Conservation (phyloP, 2,113 vertebrate species). For the Neoarius graeffei region DNA sequence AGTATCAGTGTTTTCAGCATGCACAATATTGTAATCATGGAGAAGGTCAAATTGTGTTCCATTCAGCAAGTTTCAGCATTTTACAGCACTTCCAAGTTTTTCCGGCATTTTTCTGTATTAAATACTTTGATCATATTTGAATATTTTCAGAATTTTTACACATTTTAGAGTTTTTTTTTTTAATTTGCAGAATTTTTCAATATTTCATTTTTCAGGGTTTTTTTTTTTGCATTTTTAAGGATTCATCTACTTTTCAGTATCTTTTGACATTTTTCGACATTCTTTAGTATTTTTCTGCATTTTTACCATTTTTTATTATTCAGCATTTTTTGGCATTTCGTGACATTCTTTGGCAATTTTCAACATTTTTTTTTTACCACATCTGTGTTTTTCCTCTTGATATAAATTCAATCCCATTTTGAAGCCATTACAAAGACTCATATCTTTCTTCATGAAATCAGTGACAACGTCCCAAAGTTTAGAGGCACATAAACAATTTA, state of each 20-base stretch:
- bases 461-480: not conserved
- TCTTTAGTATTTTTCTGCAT: too few species aligned
- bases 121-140: not conserved
- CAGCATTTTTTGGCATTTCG: not conserved
- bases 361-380: not conserved
- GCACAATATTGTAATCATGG: not conserved
- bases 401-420: not conserved
- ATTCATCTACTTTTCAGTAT: too few species aligned
- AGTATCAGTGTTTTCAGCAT: not conserved
- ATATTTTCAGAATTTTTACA: not conserved
- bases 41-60: not conserved
- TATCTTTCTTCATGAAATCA: not conserved
- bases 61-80: not conserved
- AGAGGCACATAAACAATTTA: not conserved
- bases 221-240: too few species aligned
- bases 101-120: not conserved
- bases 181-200: not conserved
- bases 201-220: too few species aligned
- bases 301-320: not conserved
- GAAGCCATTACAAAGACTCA: not conserved
- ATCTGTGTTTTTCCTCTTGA: not conserved
- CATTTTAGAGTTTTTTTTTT: not conserved
- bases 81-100: not conserved
- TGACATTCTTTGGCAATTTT: not conserved
- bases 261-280: too few species aligned